These are phyloP conservation scores for Vanessa cardui DNA, from an alignment of 2,888 invertebrate species.

Conservation along the genomic window DNA sequence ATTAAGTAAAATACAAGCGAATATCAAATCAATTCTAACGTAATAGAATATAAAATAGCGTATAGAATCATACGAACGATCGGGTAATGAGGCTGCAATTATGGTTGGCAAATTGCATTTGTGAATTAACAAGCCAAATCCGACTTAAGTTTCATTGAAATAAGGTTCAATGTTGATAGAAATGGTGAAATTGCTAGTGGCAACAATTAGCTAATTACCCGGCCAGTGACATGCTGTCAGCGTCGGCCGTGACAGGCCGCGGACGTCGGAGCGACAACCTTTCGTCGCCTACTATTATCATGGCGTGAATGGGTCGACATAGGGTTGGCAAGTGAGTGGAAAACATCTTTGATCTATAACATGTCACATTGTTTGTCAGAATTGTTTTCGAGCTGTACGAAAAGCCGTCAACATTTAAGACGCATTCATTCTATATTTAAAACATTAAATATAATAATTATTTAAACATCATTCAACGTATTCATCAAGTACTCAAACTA, in stretches of 20 bases:
- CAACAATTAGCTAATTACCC: constrained; percentile 73
- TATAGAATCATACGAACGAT: constrained; percentile 45
- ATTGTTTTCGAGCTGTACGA: constrained; percentile 23
- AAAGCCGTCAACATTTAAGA: background rate
- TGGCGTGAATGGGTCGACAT: constrained; percentile 47
- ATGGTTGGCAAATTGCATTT: constrained; percentile 43
- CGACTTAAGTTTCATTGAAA: constrained; percentile 2
- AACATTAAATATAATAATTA: too few species aligned
- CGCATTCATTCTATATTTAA: background rate
- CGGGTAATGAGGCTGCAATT: constrained; percentile 59
- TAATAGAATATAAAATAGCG: constrained; percentile 32
- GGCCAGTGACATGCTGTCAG: constrained; percentile 55
- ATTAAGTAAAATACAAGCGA: constrained; percentile 4
- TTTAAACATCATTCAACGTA: too few species aligned
- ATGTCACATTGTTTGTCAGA: constrained; percentile 26
- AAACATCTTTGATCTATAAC: constrained; percentile 40
- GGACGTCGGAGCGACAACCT: constrained; percentile 60
- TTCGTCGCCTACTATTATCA: constrained; percentile 65
- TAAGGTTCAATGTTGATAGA: constrained; percentile 28
- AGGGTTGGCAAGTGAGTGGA: constrained; percentile 38
- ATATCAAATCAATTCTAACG: constrained; percentile 8
- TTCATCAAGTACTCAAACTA: too few species aligned
- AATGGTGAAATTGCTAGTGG: constrained; percentile 32
- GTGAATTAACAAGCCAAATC: constrained; percentile 4
- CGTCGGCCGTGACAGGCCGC: constrained; percentile 55